These are phyloP conservation scores for Dolichallabes microphthalmus DNA, from an alignment of 2,113 vertebrate genomes.

Conservation along the genomic window DNA sequence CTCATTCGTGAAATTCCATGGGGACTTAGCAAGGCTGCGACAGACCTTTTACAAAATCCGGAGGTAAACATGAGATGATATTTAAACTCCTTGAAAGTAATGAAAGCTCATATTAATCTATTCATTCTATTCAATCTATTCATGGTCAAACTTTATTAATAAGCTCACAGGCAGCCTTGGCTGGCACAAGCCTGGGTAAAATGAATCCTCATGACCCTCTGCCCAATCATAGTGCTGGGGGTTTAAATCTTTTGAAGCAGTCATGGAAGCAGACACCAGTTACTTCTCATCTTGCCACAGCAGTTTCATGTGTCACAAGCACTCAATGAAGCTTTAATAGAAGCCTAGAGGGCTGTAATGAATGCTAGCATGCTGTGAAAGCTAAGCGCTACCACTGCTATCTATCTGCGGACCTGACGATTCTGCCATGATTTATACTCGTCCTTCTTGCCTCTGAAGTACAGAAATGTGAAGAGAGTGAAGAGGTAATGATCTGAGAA, in stretches of 20 bases:
- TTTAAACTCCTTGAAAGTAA: constrained; percentile 28
- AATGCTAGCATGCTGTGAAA: constrained; percentile 71
- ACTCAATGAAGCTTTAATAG: constrained; percentile 77
- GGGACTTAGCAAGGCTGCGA: neutral
- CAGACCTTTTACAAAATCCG: neutral
- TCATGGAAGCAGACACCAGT: constrained; percentile 76
- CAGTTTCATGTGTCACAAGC: constrained; percentile 82
- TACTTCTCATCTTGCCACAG: constrained; percentile 78
- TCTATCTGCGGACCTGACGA: constrained; percentile 69
- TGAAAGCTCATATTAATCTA: neutral
- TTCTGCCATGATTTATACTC: constrained; percentile 74
- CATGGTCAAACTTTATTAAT: neutral
- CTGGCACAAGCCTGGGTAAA: neutral
- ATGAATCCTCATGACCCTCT: neutral
- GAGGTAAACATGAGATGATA: constrained; percentile 3
- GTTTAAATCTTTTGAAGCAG: constrained; percentile 75
- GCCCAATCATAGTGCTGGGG: neutral
- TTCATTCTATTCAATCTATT: neutral
- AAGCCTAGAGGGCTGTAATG: constrained; percentile 74
- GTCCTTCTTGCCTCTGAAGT: constrained; percentile 52
- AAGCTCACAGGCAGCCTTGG: neutral
- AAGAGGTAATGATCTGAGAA: neutral
- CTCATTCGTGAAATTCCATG: neutral
- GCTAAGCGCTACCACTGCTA: constrained; percentile 39
- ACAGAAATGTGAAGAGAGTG: neutral